A percentile compares a stretch with the other conserved stretches of the same genome.
These are phyloP conservation scores for Drosophila quinaria DNA, from an alignment of 2,888 invertebrate genomes.

Conservation along the genomic window DNA sequence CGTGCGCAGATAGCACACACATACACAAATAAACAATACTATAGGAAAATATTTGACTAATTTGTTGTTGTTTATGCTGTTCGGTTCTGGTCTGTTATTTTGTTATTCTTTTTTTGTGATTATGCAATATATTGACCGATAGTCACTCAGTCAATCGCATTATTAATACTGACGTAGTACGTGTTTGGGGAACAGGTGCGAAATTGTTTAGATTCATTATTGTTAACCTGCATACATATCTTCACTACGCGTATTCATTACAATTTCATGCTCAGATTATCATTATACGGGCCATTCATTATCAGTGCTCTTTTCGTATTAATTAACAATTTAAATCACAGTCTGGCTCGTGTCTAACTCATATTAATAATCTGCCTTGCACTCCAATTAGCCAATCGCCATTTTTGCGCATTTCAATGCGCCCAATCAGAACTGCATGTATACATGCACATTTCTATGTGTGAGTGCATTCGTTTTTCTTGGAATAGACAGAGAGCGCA, in stretches of 20 bases:
- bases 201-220: constrained; percentile 13
- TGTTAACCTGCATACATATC: neutral
- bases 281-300: constrained; percentile 5
- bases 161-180: constrained; percentile 10
- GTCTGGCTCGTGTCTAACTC: constrained; percentile 44
- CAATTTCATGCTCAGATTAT: constrained; percentile 2
- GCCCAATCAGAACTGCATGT: constrained; percentile 61
- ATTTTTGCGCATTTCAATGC: constrained; percentile 61
- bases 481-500: neutral
- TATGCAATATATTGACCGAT: constrained; percentile 59
- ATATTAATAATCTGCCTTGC: constrained; percentile 26
- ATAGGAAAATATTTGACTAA: constrained; percentile 40
- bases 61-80: constrained; percentile 41
- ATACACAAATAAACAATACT: constrained; percentile 6
- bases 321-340: constrained; percentile 38
- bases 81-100: constrained; percentile 42
- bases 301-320: constrained; percentile 23
- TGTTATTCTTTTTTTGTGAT: constrained; percentile 44
- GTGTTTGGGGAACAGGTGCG: constrained; percentile 42
- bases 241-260: neutral
- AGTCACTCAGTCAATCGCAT: constrained; percentile 36
- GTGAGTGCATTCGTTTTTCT: constrained; percentile 40
- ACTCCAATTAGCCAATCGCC: constrained; percentile 54
- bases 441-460: constrained; percentile 6
- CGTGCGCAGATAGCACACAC: constrained; percentile 39